Conservation (phyloP, 2,113 vertebrate genomes). For the Saccopteryx bilineata region DNA sequence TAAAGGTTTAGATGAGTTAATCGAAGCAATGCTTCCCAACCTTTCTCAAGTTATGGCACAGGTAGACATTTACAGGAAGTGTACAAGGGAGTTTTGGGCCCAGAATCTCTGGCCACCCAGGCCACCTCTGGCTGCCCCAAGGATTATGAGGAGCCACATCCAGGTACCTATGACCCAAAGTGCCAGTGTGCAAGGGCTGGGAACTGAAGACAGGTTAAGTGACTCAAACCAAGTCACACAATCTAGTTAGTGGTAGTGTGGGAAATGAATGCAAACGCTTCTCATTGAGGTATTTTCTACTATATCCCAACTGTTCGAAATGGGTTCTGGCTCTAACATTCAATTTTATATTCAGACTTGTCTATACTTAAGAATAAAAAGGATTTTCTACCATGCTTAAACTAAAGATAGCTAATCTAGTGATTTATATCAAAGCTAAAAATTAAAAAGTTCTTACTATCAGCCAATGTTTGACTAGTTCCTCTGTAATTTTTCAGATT, state of each 20-base stretch:
- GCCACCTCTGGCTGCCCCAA: background rate
- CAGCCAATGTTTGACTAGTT: constrained; percentile 59
- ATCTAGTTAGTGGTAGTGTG: constrained; percentile 10
- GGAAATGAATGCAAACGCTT: constrained; percentile 44
- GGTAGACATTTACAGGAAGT: background rate
- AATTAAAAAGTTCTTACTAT: constrained; percentile 62
- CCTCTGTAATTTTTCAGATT: constrained; percentile 49
- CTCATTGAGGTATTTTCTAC: constrained; percentile 23
- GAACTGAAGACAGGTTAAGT: constrained; percentile 1
- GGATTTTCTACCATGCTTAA: constrained; percentile 68
- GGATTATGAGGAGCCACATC: background rate
- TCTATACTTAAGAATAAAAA: constrained; percentile 39
- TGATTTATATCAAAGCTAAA: constrained; percentile 61
- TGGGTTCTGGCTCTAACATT: constrained; percentile 60
- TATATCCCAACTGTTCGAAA: constrained; percentile 41
- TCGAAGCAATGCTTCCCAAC: background rate
- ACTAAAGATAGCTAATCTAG: constrained; percentile 60
- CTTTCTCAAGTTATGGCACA: background rate
- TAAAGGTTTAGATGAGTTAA: background rate
- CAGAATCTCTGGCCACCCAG: background rate
- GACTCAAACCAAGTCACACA: constrained; percentile 9
- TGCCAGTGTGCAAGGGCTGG: background rate
- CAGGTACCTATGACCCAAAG: background rate
- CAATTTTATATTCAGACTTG: constrained; percentile 44
- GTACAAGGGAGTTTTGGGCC: background rate